Evolutionary conservation across 1,140 invertebrate species (phyloP).

Genomic region (Cepaea nemoralis): DNA sequence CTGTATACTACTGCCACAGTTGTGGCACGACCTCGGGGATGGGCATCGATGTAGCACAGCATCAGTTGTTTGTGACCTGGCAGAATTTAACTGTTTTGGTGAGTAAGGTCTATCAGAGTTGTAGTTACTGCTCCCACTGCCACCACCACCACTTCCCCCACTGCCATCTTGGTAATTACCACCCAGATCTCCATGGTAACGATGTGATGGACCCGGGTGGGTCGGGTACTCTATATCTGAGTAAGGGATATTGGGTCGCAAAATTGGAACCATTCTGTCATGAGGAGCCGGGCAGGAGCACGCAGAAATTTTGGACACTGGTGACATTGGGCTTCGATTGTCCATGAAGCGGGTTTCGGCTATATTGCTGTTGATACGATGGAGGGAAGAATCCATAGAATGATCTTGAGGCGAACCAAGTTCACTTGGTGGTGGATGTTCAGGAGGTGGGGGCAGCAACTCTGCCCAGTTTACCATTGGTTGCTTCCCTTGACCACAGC

Average conservation of each 20-base stretch:
- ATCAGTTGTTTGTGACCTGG: slow-evolving; percentile 48
- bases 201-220: slow-evolving; percentile 45
- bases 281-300: slow-evolving; percentile 67
- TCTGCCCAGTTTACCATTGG: slow-evolving; percentile 82
- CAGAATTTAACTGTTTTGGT: slow-evolving; percentile 55
- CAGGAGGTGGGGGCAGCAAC: slow-evolving; percentile 81
- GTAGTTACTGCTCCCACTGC: slow-evolving; percentile 35
- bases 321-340: slow-evolving; percentile 60
- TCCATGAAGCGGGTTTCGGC: slow-evolving; percentile 49
- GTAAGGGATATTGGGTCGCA: slow-evolving; percentile 58
- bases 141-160: slow-evolving; percentile 32
- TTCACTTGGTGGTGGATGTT: slow-evolving; percentile 80
- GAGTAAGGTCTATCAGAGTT: slow-evolving; percentile 50
- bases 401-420: slow-evolving; percentile 43
- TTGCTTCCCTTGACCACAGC: slow-evolving; percentile 54
- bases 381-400: slow-evolving; percentile 33
- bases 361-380: slow-evolving; percentile 40
- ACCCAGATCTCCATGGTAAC: slow-evolving; percentile 27
- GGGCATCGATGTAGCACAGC: slow-evolving; percentile 19
- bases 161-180: slow-evolving; percentile 29
- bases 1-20: slow-evolving; percentile 26
- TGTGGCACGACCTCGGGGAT: slow-evolving; percentile 34
- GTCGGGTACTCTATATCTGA: slow-evolving; percentile 62
- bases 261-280: slow-evolving; percentile 47
- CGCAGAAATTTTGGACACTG: slow-evolving; percentile 65